These are phyloP conservation scores for Malaclemys terrapin DNA, from an alignment of 2,113 vertebrate species.

Conservation along the genomic window DNA sequence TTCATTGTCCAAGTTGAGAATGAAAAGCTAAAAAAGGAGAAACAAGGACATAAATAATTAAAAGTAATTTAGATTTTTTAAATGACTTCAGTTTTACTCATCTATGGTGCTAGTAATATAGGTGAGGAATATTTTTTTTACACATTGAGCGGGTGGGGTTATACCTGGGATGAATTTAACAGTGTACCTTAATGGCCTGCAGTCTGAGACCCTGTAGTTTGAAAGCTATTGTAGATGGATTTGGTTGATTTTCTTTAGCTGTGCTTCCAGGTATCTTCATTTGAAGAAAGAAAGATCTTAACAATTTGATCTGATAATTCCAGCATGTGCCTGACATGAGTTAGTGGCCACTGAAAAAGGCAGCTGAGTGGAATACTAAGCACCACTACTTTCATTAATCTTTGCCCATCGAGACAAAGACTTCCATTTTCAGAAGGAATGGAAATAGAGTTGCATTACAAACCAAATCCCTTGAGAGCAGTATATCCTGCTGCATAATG, in stretches of 20 bases:
- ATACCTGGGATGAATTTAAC: not conserved
- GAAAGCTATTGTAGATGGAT: not conserved
- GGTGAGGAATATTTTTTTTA: not conserved
- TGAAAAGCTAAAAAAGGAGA: not conserved
- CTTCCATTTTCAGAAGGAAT: not conserved
- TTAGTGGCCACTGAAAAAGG: not conserved
- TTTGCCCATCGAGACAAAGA: not conserved
- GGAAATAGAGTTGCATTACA: not conserved
- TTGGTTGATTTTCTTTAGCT: not conserved
- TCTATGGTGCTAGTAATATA: not conserved
- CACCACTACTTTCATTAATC: not conserved
- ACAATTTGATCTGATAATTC: not conserved
- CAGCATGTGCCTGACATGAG: not conserved
- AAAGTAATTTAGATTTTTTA: not conserved
- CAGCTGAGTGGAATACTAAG: not conserved
- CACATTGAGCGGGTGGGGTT: not conserved
- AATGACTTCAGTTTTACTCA: not conserved
- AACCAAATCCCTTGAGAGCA: not conserved
- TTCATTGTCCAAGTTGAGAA: not conserved
- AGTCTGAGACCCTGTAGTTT: not conserved
- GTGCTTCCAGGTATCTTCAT: not conserved
- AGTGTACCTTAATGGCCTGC: not conserved
- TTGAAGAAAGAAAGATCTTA: not conserved
- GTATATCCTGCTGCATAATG: rapidly evolving
- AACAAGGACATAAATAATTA: not conserved